A percentile compares a stretch with the other conserved stretches of the same genome.
Conservation (phyloP, 2,888 invertebrate genomes). For the Philopedon plagiatum region DNA sequence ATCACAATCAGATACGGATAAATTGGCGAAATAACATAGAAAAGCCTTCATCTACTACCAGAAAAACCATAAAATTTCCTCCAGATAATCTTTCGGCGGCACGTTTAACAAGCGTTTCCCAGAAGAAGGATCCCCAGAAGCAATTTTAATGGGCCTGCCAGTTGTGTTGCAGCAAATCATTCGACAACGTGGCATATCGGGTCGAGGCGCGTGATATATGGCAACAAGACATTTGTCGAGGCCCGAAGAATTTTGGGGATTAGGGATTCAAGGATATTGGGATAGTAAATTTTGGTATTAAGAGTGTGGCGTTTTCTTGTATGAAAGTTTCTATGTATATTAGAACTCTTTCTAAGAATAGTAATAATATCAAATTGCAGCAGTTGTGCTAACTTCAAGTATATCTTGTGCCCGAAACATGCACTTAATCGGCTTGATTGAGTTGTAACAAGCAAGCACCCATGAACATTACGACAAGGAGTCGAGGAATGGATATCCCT, state of each 20-base stretch:
- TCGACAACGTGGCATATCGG: constrained; percentile 32
- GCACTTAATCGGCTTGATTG: too few species aligned
- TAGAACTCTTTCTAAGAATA: too few species aligned
- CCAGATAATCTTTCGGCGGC: constrained; percentile 35
- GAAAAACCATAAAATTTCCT: constrained; percentile 39
- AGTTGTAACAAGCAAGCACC: too few species aligned
- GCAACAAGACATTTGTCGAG: constrained; percentile 19
- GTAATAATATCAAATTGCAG: too few species aligned
- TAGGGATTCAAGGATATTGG: not conserved
- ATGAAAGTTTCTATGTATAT: too few species aligned
- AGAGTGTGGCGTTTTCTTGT: not conserved
- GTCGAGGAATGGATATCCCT: too few species aligned
- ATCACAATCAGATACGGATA: constrained; percentile 37
- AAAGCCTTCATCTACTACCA: constrained; percentile 36
- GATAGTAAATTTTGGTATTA: not conserved
- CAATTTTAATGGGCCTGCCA: constrained; percentile 40
- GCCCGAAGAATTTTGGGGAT: not conserved
- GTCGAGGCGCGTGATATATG: constrained; percentile 28
- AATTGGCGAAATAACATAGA: constrained; percentile 30
- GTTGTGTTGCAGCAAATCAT: constrained; percentile 36
- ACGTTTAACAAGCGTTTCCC: constrained; percentile 42
- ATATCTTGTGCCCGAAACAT: too few species aligned
- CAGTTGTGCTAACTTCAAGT: too few species aligned
- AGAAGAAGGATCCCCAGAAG: constrained; percentile 33
- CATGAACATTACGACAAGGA: too few species aligned